Evolutionary conservation across 2,888 invertebrate species (phyloP), one percentile per base, ranked within the genome.

Genomic region (Sphaerophoria rueppellii): DNA sequence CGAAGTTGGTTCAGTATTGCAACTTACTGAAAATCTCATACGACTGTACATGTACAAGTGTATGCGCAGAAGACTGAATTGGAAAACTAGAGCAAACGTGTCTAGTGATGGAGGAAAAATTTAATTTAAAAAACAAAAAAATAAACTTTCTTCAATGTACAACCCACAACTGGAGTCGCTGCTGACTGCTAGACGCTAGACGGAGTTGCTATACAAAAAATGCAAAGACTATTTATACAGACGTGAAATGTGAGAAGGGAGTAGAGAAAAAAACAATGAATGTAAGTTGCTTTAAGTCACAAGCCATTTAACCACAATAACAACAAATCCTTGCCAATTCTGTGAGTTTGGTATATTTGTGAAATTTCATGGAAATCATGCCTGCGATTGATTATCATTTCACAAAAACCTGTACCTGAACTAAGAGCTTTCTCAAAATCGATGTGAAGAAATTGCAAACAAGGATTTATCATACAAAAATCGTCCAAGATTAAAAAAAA

Each of bases 41-140:
- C 46, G 6, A 35, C 50, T 71, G 35, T 63, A 48, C 78, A 73
- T n/a, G n/a, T n/a, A n/a, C n/a, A 82, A 48, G 73, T 82, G 77
- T 61, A 82, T 77, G 77, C 73, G 16, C 2, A 6, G 14, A 63
- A 72, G 9, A 55, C 73, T 70, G 70, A 82, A 82, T 82, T 82
- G 82, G 82, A 65, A 82, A 82, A 82, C 82, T 82, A 54, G 82
- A 82, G 78, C 82, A 82, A 82, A 82, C 82, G 78, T 82, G 82
- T 78, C 61, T 78, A 43, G 37, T 65, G 50, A 37, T 46, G 65
- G 32, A 35, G 52, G 46, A 14, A 57, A 65, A 57, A 43, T 60
- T 24, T 40, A 12, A 43, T 24, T 43, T 4, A 12, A 71, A 72
- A 81, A 82, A 82, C 69, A 82, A 12, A 71, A 72, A 81, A 82